A percentile compares a stretch with the other conserved stretches of the same genome.
Conservation (phyloP, 2,888 invertebrate species). For the Cynaeus angustus region DNA sequence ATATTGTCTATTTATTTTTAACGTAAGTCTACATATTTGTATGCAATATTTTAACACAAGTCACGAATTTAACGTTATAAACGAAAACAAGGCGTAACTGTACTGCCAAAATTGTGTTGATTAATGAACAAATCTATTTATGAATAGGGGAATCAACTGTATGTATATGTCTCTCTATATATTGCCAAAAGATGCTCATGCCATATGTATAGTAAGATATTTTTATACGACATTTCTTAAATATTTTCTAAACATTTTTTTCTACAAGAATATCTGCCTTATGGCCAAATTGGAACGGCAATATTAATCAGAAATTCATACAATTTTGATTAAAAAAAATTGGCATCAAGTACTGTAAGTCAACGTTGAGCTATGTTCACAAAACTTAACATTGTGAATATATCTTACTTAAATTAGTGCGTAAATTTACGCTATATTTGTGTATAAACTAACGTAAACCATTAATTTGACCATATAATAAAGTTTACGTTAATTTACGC, state of each 20-base stretch:
- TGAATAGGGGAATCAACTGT: constrained; percentile 18
- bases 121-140: constrained; percentile 30
- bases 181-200: constrained; percentile 49
- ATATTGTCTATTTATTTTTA: constrained; percentile 50
- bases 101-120: constrained; percentile 30
- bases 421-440: too few relatives aligned
- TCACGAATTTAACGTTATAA: constrained; percentile 14
- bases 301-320: constrained; percentile 24
- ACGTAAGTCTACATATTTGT: constrained; percentile 41
- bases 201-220: constrained; percentile 52
- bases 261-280: constrained; percentile 30
- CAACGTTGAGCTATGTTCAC: too few relatives aligned
- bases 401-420: too few relatives aligned
- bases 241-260: constrained; percentile 37
- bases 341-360: constrained; percentile 38
- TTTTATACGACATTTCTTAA: constrained; percentile 46
- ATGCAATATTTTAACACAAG: constrained; percentile 48
- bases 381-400: too few relatives aligned
- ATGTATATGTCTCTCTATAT: constrained; percentile 35
- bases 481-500: too few relatives aligned
- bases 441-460: too few relatives aligned
- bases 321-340: constrained; percentile 18
- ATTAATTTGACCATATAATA: too few relatives aligned
- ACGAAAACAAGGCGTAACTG: constrained; percentile 24
- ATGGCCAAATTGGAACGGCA: constrained; percentile 13